phyloP scores from a whole-genome alignment of 2,113 vertebrate species.

The Sceloporus undulatus region DNA sequence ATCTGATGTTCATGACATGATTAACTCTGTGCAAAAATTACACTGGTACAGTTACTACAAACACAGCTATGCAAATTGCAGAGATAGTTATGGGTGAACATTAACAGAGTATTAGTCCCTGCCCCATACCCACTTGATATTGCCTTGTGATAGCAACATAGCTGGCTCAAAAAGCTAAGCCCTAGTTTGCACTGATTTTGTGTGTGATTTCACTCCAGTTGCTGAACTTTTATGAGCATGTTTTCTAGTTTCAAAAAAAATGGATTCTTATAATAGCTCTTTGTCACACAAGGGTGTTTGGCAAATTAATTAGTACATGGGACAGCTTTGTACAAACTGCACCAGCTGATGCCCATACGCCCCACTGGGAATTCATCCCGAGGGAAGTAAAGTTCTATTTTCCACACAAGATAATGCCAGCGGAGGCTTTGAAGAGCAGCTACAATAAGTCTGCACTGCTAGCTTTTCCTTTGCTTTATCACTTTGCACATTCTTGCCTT shows the following conservation, averaged over 20 bases:
- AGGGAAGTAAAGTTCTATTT: conserved; percentile 24
- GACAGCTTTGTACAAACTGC: conserved; percentile 11
- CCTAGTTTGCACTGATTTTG: conserved; percentile 23
- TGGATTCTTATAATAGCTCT: neutral
- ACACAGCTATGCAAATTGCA: neutral
- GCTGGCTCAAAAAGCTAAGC: conserved; percentile 14
- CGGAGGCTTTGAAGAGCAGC: conserved; percentile 2
- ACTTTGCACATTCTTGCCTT: neutral
- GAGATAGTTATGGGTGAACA: neutral
- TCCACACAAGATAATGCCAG: conserved; percentile 6
- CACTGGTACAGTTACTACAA: neutral
- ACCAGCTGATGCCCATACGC: neutral
- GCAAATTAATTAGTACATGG: conserved; percentile 3
- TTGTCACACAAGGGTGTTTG: conserved; percentile 4
- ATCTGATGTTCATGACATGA: no score
- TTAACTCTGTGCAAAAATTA: neutral
- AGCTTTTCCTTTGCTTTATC: neutral
- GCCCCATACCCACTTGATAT: neutral
- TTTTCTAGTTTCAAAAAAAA: conserved; percentile 30
- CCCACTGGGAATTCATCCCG: accelerated
- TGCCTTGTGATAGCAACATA: neutral
- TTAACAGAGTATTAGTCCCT: neutral
- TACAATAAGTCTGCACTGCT: conserved; percentile 10
- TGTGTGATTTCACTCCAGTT: neutral
- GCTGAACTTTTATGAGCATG: conserved; percentile 10